phyloP scores from a whole-genome alignment of 2,113 vertebrate species.

The Taxidea taxus region DNA sequence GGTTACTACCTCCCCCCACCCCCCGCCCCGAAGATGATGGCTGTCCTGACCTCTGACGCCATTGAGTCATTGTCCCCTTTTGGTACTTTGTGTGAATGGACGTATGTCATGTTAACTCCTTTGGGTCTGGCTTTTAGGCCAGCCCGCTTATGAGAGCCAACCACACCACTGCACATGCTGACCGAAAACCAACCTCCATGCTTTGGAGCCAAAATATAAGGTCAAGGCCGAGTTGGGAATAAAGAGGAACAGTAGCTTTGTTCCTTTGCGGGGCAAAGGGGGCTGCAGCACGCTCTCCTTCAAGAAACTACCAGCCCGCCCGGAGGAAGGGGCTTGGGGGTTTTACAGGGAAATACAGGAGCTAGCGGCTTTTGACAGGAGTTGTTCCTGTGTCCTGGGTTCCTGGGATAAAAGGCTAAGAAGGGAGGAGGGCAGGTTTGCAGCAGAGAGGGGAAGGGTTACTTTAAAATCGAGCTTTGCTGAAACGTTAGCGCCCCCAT shows the following conservation, averaged over 20 bases:
- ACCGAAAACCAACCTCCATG: background rate
- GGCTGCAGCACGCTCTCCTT: background rate
- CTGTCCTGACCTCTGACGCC: background rate
- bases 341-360: background rate
- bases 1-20: background rate
- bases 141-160: background rate
- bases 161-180: no score
- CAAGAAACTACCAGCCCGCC: background rate
- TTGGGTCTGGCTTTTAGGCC: background rate
- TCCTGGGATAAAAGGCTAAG: background rate
- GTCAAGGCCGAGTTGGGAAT: background rate
- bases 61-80: background rate
- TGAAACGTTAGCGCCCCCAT: background rate
- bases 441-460: background rate
- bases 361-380: background rate
- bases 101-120: background rate
- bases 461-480: background rate
- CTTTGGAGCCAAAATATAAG: background rate
- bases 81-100: background rate
- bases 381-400: background rate
- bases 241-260: background rate
- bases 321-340: background rate
- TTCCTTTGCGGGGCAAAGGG: background rate
- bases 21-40: no score
- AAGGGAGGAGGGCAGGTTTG: background rate